Conservation (phyloP, 2,113 vertebrate genomes). For the Nibea albiflora region DNA sequence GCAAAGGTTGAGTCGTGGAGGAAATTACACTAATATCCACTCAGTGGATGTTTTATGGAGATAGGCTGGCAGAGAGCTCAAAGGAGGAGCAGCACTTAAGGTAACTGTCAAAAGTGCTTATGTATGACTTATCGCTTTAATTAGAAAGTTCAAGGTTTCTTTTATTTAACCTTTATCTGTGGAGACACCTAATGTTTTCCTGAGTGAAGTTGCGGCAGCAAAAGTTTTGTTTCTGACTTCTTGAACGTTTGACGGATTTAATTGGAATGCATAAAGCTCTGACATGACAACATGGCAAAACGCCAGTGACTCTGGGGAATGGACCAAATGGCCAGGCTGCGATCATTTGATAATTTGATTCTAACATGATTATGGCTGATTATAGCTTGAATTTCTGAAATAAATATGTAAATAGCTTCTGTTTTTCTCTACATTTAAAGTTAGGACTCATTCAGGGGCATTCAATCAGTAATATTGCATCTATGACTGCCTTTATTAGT, state of each 20-base stretch:
- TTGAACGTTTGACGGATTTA: slow-evolving; percentile 6
- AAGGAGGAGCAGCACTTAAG: background rate
- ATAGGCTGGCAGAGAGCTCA: background rate
- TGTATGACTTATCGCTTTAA: background rate
- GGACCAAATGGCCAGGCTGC: background rate
- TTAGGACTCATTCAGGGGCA: no score
- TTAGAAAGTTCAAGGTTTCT: background rate
- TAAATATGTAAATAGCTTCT: background rate
- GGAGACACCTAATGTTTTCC: background rate
- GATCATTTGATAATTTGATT: slow-evolving; percentile 17
- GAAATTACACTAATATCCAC: background rate
- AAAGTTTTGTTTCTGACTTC: background rate
- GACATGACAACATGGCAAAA: background rate
- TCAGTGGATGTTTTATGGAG: background rate
- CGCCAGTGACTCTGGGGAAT: background rate
- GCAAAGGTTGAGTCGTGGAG: background rate
- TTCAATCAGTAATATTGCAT: background rate
- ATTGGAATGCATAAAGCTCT: slow-evolving; percentile 19
- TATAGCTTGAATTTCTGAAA: background rate
- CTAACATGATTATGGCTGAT: slow-evolving; percentile 3
- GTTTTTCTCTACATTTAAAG: background rate
- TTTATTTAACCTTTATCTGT: background rate
- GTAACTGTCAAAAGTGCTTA: background rate
- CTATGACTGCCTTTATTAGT: background rate
- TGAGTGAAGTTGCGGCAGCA: background rate